Base-by-base conservation (phyloP, 2,888 invertebrate species). In the Scaptodrosophila latifasciaeformis region DNA sequence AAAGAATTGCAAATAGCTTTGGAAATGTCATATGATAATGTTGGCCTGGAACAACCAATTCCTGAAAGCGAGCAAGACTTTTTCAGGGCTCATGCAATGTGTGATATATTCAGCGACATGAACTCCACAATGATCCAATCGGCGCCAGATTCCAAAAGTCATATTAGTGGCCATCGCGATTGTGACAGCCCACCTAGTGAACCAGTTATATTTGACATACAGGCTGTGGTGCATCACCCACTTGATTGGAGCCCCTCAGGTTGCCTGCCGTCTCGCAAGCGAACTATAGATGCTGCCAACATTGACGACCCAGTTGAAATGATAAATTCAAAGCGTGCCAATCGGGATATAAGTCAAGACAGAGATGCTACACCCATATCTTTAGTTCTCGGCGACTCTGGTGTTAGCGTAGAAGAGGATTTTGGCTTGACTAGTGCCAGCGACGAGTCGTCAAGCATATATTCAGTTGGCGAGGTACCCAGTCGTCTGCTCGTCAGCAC, bases 41-140 rank as follows among this genome's bases (percentile, higher is more conserved):
- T n/a, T 0, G 18, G 52, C 2, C 43, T 81, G 1, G 62, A 75
- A 24, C 60, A 12, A 4, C 19, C 1, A n/a, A 10, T 37, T 1
- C 50, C 84, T 84, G 83, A 70, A 52, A 82, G 71, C 51, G 79
- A 81, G 34, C 21, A 64, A 1, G 80, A 78, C 18, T 74, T 74
- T 21, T 24, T 50, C n/a, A 12, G 5, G 17, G 6, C 47, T 2
- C 29, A 24, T 31, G 40, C 66, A 6, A 52, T 6, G 35, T 42
- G 13, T 5, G 24, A 30, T 6, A 10, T n/a, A 19, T 17, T 15
- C 17, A 12, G 45, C 7, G 56, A 54, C 7, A 24, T 66, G n/a
- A 69, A 74, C 47, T 83, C 83, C 0, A 84, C 83, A 0, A 82
- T 84, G 81, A 72, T 81, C 35, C 49, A 35, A 40, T 7, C 10